Evolutionary conservation across 2,113 vertebrate genomes (phyloP), one percentile per base, ranked within the genome.

Genomic region (Cyanoramphus novaezelandiae): DNA sequence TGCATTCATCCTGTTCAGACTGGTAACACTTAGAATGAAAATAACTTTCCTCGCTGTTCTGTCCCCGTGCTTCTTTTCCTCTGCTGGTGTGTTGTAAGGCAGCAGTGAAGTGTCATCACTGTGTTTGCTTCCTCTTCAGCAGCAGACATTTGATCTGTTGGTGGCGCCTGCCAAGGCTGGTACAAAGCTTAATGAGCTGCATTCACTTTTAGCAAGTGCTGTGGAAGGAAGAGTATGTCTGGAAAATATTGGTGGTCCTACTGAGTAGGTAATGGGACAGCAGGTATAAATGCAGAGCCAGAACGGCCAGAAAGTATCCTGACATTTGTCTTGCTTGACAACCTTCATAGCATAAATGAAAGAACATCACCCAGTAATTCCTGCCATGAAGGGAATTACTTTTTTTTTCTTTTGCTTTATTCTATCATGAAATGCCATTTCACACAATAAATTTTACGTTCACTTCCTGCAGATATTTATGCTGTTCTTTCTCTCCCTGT

Each of bases 1-100:
- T 67, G 7, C 21, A 16, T 65, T 69, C 10, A 3, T 31, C 18
- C n/a, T 3, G 1, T 55, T 88, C 43, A 74, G 31, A 29, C 6
- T 1, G 0, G 8, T 37, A 59, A 69, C 3, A 43, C 1, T 19
- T 15, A 11, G 28, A 67, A 71, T 3, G 10, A 67, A 33, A 67
- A 57, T 60, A 43, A 23, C 29, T 44, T 72, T 69, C 50, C 23
- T 76, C 0, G 0, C 11, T 69, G 3, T 50, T 88, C 29, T 84
- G 6, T 6, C 17, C 39, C 9, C 29, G 23, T 27, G 14, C 43
- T 64, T 91, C 72, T 49, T 53, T 80, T 86, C 80, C 80, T 63
- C 43, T 59, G 37, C 59, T 88, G 70, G 31, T 33, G 28, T 25
- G 25, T 13, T 53, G 3, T 6, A 92, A 69, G 25, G 46, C 68